These are phyloP conservation scores for Megalops atlanticus DNA, from an alignment of 2,113 vertebrate species.

Conservation along the genomic window DNA sequence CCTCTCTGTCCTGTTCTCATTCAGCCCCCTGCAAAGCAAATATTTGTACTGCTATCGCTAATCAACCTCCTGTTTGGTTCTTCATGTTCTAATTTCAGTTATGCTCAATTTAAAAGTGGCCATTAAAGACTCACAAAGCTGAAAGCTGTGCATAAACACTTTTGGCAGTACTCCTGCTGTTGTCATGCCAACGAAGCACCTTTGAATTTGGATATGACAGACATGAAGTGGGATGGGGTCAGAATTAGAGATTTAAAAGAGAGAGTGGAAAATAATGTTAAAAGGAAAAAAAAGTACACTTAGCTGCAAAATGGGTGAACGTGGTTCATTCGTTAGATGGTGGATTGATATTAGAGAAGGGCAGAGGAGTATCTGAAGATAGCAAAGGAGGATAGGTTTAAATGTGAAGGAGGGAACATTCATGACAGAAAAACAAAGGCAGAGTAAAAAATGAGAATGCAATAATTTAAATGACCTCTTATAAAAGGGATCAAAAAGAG, in stretches of 20 bases:
- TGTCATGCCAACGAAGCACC: conserved; percentile 34
- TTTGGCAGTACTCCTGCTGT: conserved; percentile 39
- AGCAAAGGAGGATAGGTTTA: neutral
- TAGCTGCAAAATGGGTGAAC: conserved; percentile 23
- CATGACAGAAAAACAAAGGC: conserved; percentile 23
- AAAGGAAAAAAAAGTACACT: neutral
- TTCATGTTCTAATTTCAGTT: neutral
- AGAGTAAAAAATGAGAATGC: conserved; percentile 27
- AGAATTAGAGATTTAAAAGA: conserved; percentile 11
- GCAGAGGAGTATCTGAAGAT: conserved; percentile 35
- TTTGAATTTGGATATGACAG: conserved; percentile 29
- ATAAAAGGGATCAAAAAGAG: conserved; percentile 7
- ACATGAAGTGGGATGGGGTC: neutral
- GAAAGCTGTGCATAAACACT: conserved; percentile 17
- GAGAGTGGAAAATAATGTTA: conserved; percentile 37
- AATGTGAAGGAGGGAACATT: neutral
- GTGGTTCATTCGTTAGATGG: conserved; percentile 34
- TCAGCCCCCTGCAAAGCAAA: neutral
- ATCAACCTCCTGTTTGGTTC: neutral
- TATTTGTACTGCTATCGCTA: neutral
- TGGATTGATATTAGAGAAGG: conserved; percentile 39
- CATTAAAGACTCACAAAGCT: neutral
- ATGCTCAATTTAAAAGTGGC: neutral
- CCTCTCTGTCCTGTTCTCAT: neutral
- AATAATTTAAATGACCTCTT: conserved; percentile 34